Evolutionary conservation across 2,113 vertebrate species (phyloP).

Genomic region (Lutjanus erythropterus): DNA sequence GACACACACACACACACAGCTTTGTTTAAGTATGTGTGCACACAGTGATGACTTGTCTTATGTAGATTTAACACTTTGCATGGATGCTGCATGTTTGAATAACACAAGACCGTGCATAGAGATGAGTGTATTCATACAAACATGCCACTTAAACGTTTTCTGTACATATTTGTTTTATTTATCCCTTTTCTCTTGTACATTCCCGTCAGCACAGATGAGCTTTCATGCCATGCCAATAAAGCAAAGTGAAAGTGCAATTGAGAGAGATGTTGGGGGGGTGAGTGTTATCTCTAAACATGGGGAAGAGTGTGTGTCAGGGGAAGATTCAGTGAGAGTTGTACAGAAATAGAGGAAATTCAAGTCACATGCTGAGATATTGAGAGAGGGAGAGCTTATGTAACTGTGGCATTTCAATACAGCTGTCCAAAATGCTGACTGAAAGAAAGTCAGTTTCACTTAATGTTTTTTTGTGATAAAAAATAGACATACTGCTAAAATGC

Average conservation of each 20-base stretch:
- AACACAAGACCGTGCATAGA: neutral
- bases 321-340: slow-evolving; percentile 15
- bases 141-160: no score
- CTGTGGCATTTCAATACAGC: slow-evolving; percentile 54
- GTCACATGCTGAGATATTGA: slow-evolving; percentile 42
- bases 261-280: slow-evolving; percentile 4
- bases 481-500: slow-evolving; percentile 29
- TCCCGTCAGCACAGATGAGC: slow-evolving; percentile 14
- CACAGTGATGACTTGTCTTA: neutral
- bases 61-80: neutral
- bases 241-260: slow-evolving; percentile 23
- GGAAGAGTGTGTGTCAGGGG: slow-evolving; percentile 15
- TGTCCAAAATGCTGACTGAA: slow-evolving; percentile 66
- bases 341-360: slow-evolving; percentile 41
- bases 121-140: neutral
- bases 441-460: slow-evolving; percentile 56
- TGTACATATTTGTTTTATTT: neutral
- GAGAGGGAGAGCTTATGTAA: slow-evolving; percentile 46
- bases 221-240: neutral
- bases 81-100: neutral
- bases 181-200: neutral
- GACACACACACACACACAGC: neutral
- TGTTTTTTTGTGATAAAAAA: slow-evolving; percentile 63
- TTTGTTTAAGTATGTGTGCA: neutral
- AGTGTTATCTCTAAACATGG: slow-evolving; percentile 31